Conservation (phyloP, 2,797 vertebrate genomes). For the Eptatretus atami region DNA sequence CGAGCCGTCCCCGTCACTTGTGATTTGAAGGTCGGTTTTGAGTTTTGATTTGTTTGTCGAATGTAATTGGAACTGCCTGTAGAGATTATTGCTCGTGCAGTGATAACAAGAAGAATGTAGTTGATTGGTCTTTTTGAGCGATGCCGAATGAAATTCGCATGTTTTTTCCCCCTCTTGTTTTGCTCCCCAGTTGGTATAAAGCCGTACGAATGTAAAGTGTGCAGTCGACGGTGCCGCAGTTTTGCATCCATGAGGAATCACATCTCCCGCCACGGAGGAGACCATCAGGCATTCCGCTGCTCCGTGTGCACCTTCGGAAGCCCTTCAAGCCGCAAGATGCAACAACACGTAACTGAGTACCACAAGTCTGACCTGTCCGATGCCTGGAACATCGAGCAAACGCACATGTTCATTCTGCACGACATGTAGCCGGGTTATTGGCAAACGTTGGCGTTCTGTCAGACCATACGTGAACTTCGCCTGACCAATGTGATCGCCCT, state of each 20-base stretch:
- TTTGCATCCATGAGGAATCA: conserved; percentile 5
- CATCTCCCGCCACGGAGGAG: neutral
- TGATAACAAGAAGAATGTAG: too few species aligned
- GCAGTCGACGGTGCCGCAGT: conserved; percentile 1
- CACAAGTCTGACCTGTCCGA: neutral
- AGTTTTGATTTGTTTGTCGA: too few species aligned
- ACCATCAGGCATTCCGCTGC: neutral
- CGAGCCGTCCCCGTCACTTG: too few species aligned
- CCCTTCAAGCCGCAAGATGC: conserved; percentile 2
- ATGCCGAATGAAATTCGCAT: too few species aligned
- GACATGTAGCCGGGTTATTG: neutral
- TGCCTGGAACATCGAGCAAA: neutral
- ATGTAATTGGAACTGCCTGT: too few species aligned
- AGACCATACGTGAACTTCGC: too few species aligned
- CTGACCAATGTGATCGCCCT: too few species aligned
- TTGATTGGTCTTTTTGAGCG: too few species aligned
- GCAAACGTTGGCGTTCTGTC: too few species aligned
- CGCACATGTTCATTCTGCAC: conserved; percentile 1
- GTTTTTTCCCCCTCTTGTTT: neutral
- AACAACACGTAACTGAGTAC: neutral
- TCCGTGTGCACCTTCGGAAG: conserved; percentile 1
- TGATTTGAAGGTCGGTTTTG: too few species aligned
- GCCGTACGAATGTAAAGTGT: conserved; percentile 3
- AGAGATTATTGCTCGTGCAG: too few species aligned
- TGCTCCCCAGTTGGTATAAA: neutral